Evolutionary conservation across 2,113 vertebrate genomes (phyloP).

Genomic region (Myiopsitta monachus): DNA sequence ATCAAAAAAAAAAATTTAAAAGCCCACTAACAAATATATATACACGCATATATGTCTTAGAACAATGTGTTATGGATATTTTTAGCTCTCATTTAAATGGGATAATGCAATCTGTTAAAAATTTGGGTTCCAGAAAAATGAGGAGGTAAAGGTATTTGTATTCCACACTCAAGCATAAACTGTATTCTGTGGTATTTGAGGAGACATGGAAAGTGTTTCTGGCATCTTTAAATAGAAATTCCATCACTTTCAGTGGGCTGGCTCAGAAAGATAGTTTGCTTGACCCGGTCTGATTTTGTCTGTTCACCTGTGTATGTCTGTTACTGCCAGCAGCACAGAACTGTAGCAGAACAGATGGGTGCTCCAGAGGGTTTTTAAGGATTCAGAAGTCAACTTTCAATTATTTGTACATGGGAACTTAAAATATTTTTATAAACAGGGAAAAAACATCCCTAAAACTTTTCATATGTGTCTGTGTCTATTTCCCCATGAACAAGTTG

Average conservation of each 20-base stretch:
- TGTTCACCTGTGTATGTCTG: not conserved
- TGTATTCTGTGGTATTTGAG: not conserved
- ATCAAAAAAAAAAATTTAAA: not conserved
- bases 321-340: not conserved
- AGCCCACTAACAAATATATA: not conserved
- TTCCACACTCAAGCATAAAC: not conserved
- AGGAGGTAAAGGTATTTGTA: not conserved
- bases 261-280: not conserved
- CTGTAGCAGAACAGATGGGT: not conserved
- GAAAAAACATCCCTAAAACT: fast-evolving
- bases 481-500: not conserved
- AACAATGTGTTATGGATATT: not conserved
- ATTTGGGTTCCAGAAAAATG: not conserved
- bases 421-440: not conserved
- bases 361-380: not conserved
- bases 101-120: not conserved
- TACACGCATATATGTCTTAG: not conserved
- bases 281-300: not conserved
- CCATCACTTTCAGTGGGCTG: not conserved
- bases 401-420: not conserved
- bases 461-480: not conserved
- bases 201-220: conserved; percentile 10
- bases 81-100: not conserved
- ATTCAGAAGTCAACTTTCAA: not conserved
- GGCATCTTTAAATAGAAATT: conserved; percentile 10